Evolutionary conservation across 2,797 vertebrate species (phyloP).

Genomic region (Sparus aurata): DNA sequence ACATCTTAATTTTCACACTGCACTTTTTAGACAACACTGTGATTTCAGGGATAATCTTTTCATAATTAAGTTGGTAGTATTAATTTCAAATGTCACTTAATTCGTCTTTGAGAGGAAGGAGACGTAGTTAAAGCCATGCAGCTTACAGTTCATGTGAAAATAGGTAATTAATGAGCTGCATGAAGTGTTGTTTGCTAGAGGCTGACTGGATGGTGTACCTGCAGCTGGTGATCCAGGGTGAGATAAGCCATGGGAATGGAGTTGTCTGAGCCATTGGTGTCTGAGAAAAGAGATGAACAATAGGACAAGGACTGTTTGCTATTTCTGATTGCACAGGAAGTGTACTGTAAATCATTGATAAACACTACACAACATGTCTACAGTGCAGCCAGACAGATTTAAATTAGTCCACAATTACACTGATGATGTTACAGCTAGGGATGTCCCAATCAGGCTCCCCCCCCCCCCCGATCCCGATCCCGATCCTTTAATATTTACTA

Average conservation of each 20-base stretch:
- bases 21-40: conserved; percentile 65
- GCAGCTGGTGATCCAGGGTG: conserved; percentile 98
- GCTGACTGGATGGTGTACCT: conserved; percentile 84
- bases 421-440: background rate
- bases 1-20: conserved; percentile 71
- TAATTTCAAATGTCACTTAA: conserved; percentile 9
- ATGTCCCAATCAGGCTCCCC: no score
- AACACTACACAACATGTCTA: background rate
- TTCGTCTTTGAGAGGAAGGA: conserved; percentile 4
- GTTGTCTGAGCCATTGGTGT: conserved; percentile 99
- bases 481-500: no score
- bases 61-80: conserved; percentile 43
- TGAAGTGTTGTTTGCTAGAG: background rate
- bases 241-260: conserved; percentile 99
- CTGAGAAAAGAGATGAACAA: conserved; percentile 76
- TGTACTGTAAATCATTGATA: background rate
- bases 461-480: no score
- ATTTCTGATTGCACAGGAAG: background rate
- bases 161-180: background rate
- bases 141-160: background rate
- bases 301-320: background rate
- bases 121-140: background rate
- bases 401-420: background rate
- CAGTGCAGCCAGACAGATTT: background rate
- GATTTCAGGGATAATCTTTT: conserved; percentile 55